A percentile compares a stretch with the other conserved stretches of the same genome.
phyloP scores from a whole-genome alignment of 2,888 invertebrate genomes.

The Cheilosia vulpina region DNA sequence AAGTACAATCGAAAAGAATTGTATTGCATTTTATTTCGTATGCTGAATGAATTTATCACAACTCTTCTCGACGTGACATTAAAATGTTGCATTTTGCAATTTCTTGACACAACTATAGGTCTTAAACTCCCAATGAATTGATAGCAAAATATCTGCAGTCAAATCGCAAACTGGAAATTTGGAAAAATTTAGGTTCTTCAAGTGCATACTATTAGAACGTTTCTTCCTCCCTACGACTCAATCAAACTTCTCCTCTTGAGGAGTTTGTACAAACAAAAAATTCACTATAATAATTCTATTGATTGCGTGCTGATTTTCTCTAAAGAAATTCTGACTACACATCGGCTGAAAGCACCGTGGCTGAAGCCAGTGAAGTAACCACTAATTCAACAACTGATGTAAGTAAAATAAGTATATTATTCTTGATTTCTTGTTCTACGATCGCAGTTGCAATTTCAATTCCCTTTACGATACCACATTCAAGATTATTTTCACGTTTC shows the following conservation, averaged over 20 bases:
- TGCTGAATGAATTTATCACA: constrained; percentile 43
- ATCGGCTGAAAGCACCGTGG: constrained; percentile 78
- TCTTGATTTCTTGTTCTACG: constrained; percentile 65
- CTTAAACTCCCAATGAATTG: constrained; percentile 62
- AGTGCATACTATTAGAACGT: constrained; percentile 39
- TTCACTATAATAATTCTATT: constrained; percentile 44
- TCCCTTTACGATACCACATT: constrained; percentile 45
- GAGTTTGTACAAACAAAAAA: constrained; percentile 36
- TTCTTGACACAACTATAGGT: constrained; percentile 63
- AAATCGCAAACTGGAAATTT: constrained; percentile 59
- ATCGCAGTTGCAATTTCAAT: constrained; percentile 58
- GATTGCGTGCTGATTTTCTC: constrained; percentile 54
- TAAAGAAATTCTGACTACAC: constrained; percentile 67
- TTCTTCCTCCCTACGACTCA: constrained; percentile 30
- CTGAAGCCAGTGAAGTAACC: constrained; percentile 79
- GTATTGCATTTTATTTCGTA: constrained; percentile 40
- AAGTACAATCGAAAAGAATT: constrained; percentile 29
- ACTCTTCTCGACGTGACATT: constrained; percentile 58
- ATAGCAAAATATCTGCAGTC: constrained; percentile 67
- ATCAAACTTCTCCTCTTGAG: constrained; percentile 2
- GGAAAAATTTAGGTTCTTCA: constrained; percentile 44
- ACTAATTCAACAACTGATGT: constrained; percentile 80
- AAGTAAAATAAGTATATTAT: constrained; percentile 77
- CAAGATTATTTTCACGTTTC: constrained; percentile 44
- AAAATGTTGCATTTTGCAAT: constrained; percentile 70